phyloP scores from a whole-genome alignment of 2,797 vertebrate species.

The Chiloscyllium punctatum region DNA sequence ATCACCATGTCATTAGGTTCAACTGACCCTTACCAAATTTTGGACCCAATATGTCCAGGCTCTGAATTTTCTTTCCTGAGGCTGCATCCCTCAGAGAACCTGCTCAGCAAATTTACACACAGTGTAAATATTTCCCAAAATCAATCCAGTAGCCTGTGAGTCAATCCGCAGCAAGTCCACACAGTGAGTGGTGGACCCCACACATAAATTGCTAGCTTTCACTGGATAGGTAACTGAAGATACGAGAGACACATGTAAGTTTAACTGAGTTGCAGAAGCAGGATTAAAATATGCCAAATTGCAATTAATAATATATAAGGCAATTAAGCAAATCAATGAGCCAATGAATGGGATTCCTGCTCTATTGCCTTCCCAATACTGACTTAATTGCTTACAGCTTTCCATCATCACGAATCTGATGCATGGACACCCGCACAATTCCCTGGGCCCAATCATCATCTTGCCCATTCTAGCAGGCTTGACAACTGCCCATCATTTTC shows the following conservation, averaged over 20 bases:
- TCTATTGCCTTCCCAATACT: not conserved
- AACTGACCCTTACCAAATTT: not conserved
- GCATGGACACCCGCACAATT: not conserved
- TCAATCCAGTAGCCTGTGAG: not conserved
- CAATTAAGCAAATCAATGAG: not conserved
- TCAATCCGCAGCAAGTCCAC: too few relatives aligned
- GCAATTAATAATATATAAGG: not conserved
- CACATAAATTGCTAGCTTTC: not conserved
- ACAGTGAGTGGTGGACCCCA: not conserved
- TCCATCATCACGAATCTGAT: not conserved
- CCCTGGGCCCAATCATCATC: too few relatives aligned
- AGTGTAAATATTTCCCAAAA: not conserved
- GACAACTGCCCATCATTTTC: not conserved
- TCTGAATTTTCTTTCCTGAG: not conserved
- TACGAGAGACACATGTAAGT: not conserved
- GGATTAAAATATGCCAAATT: not conserved
- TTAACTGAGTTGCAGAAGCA: not conserved
- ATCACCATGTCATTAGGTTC: not conserved
- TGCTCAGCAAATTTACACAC: not conserved
- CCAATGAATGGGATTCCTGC: not conserved
- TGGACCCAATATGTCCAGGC: not conserved
- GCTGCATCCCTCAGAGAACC: too few relatives aligned
- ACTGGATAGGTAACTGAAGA: not conserved
- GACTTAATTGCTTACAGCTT: not conserved
- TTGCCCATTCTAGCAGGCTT: not conserved